These are phyloP conservation scores for Polydrusus pterygomalis DNA, from an alignment of 2,888 invertebrate genomes.

Conservation along the genomic window DNA sequence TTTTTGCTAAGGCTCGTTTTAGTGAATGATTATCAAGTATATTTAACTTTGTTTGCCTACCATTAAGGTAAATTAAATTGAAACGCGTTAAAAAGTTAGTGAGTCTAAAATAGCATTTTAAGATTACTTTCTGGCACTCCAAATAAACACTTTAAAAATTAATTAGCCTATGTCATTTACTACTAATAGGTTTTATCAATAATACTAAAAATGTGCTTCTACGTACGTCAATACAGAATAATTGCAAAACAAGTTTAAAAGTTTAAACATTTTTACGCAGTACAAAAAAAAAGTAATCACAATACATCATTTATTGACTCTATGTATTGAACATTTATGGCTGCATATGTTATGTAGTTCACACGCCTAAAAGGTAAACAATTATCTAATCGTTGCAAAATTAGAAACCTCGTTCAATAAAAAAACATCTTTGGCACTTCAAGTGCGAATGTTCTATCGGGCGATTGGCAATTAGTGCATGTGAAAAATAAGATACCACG, in stretches of 20 bases:
- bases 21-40: too few species aligned
- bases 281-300: not conserved
- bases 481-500: slow-evolving; percentile 6
- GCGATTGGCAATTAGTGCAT: not conserved
- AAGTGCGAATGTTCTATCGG: slow-evolving; percentile 13
- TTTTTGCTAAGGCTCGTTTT: too few species aligned
- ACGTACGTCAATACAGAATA: slow-evolving; percentile 18
- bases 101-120: slow-evolving; percentile 5
- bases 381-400: slow-evolving; percentile 30
- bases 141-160: slow-evolving; percentile 34
- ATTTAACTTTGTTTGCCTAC: too few species aligned
- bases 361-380: slow-evolving; percentile 27
- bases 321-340: slow-evolving; percentile 1
- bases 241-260: slow-evolving; percentile 1
- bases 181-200: slow-evolving; percentile 17
- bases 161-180: slow-evolving; percentile 22
- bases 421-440: slow-evolving; percentile 7
- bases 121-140: slow-evolving; percentile 20
- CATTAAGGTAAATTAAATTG: not conserved
- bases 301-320: slow-evolving; percentile 11
- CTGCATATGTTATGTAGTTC: slow-evolving; percentile 20
- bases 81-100: slow-evolving; percentile 3
- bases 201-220: slow-evolving; percentile 12
- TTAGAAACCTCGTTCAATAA: not conserved
- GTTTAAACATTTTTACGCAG: slow-evolving; percentile 1